These are phyloP conservation scores for Phocoena sinus DNA, from an alignment of 2,113 vertebrate species.

Conservation along the genomic window DNA sequence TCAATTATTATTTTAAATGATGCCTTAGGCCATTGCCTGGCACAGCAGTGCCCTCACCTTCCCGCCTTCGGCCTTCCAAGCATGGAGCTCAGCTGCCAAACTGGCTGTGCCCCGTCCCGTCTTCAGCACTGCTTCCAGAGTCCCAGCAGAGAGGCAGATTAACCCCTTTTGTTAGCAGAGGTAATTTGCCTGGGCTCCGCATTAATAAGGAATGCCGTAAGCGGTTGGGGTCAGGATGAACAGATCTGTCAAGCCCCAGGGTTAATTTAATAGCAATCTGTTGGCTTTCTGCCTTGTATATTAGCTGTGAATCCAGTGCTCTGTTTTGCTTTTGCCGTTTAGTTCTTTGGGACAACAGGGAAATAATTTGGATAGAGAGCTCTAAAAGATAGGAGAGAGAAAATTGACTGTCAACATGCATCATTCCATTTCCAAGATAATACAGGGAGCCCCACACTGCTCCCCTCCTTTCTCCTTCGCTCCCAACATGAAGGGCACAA, in stretches of 20 bases:
- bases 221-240: constrained; percentile 61
- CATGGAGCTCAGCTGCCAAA: constrained; percentile 43
- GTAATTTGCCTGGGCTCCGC: constrained; percentile 63
- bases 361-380: constrained; percentile 56
- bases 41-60: constrained; percentile 53
- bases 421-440: constrained; percentile 51
- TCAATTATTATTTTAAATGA: constrained; percentile 70
- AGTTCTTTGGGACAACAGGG: constrained; percentile 52
- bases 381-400: constrained; percentile 38
- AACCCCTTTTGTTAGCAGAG: constrained; percentile 72
- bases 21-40: constrained; percentile 61
- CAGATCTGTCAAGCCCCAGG: constrained; percentile 64
- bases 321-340: constrained; percentile 52
- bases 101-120: constrained; percentile 33
- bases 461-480: not conserved
- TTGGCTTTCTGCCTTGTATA: constrained; percentile 55
- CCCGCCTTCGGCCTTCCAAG: not conserved
- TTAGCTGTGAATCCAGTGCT: not conserved
- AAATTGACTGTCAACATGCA: constrained; percentile 66
- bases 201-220: constrained; percentile 61
- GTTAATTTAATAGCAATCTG: constrained; percentile 75
- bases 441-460: not conserved
- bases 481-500: not conserved
- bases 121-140: constrained; percentile 47
- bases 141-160: constrained; percentile 58